Evolutionary conservation across 2,888 invertebrate genomes (phyloP).

Genomic region (Leucozona laternaria): DNA sequence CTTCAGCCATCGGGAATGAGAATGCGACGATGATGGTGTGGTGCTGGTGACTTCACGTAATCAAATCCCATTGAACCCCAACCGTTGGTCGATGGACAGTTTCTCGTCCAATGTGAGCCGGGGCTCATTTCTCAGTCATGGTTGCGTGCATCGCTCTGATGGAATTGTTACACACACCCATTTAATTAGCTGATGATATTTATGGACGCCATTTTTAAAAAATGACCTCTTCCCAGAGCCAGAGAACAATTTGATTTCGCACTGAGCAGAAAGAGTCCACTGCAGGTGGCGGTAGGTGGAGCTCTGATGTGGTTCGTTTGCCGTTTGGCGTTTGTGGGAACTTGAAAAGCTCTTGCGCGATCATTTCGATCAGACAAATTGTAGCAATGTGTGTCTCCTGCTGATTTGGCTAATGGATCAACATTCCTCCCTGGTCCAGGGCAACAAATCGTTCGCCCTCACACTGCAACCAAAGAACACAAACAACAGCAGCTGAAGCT

Average conservation of each 20-base stretch:
- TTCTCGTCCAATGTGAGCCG: conserved; percentile 60
- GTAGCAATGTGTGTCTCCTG: conserved; percentile 61
- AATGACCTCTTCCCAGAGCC: conserved; percentile 25
- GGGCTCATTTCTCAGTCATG: conserved; percentile 64
- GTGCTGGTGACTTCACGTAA: conserved; percentile 49
- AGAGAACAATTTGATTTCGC: conserved; percentile 29
- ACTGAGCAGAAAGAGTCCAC: conserved; percentile 18
- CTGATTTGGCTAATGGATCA: conserved; percentile 66
- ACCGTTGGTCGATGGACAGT: conserved; percentile 45
- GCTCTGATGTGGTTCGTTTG: conserved; percentile 19
- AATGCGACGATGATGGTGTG: conserved; percentile 24
- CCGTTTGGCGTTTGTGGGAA: conserved; percentile 18
- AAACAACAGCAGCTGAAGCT: conserved; percentile 28
- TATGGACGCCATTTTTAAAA: conserved; percentile 72
- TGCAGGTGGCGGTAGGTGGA: conserved; percentile 70
- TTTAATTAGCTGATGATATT: conserved; percentile 74
- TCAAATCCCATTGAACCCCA: conserved; percentile 66
- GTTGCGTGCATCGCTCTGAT: conserved; percentile 71
- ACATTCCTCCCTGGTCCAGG: conserved; percentile 59
- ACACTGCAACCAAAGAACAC: conserved; percentile 9
- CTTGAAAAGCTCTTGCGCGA: conserved; percentile 41
- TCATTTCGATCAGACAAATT: conserved; percentile 54
- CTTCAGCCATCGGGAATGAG: background rate
- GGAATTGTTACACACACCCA: conserved; percentile 75
- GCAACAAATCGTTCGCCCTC: conserved; percentile 59